Evolutionary conservation across 2,113 vertebrate genomes (phyloP).

Genomic region (Ascaphus truei): DNA sequence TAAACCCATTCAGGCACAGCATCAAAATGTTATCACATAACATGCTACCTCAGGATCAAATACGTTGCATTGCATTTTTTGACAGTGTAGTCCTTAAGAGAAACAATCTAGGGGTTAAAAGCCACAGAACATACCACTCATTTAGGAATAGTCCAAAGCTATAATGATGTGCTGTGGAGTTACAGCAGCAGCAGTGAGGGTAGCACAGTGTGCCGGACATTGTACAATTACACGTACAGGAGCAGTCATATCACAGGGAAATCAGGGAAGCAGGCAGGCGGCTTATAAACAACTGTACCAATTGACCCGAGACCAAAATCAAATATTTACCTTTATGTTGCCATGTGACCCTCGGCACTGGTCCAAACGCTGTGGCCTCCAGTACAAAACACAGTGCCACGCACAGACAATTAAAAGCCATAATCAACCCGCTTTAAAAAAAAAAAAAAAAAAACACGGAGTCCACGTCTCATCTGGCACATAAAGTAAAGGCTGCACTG

Average conservation of each 20-base stretch:
- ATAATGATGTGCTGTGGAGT: neutral
- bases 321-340: conserved; percentile 77
- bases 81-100: too few species aligned
- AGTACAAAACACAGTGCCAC: conserved; percentile 67
- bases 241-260: neutral
- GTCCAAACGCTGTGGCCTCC: conserved; percentile 72
- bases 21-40: too few species aligned
- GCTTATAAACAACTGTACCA: neutral
- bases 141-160: neutral
- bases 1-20: too few species aligned
- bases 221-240: conserved; percentile 9
- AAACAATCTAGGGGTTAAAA: too few species aligned
- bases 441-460: neutral
- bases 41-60: too few species aligned
- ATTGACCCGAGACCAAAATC: neutral
- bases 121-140: too few species aligned
- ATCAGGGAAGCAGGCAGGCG: neutral
- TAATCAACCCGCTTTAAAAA: neutral
- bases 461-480: neutral
- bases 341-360: conserved; percentile 84
- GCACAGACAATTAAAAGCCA: conserved; percentile 45
- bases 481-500: neutral
- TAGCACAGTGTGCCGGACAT: neutral
- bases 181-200: neutral
- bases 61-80: too few species aligned